phyloP scores from a whole-genome alignment of 2,797 vertebrate species.

The Benthosema pterotum region DNA sequence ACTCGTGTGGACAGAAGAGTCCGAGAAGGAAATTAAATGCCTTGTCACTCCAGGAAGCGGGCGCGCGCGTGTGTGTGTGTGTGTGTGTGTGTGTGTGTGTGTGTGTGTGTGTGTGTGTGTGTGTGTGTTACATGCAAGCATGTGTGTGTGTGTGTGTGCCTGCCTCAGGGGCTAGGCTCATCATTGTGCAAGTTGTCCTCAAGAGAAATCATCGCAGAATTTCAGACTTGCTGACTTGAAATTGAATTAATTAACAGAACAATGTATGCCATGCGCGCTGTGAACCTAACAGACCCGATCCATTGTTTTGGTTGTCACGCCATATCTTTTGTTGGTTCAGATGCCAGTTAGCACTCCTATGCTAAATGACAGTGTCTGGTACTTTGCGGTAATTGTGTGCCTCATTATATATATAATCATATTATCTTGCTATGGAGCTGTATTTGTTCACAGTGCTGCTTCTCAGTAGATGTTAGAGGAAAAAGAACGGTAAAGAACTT shows the following conservation, averaged over 20 bases:
- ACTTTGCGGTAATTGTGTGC: conserved; percentile 4
- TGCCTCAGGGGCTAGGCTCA: conserved; percentile 53
- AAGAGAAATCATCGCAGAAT: conserved; percentile 60
- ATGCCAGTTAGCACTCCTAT: conserved; percentile 18
- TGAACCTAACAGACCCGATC: conserved; percentile 23
- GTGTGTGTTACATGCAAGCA: conserved; percentile 10
- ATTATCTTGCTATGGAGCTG: not conserved
- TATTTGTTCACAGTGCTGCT: not conserved
- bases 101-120: not conserved
- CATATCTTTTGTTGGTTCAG: conserved; percentile 27
- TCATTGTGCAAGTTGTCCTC: conserved; percentile 54
- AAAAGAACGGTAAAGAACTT: not conserved
- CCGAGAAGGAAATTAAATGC: not conserved
- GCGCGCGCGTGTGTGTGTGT: conserved; percentile 4
- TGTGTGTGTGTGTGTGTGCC: conserved; percentile 12
- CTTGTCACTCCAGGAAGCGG: conserved; percentile 2
- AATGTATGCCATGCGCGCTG: conserved; percentile 51
- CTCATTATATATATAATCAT: not conserved
- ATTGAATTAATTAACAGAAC: conserved; percentile 55
- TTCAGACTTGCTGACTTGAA: conserved; percentile 65
- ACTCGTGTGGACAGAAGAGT: too few relatives aligned
- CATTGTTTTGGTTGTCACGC: conserved; percentile 30
- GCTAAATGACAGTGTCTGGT: conserved; percentile 15
- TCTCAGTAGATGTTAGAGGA: not conserved
- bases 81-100: too few relatives aligned